A percentile compares a stretch with the other conserved stretches of the same genome.
These are phyloP conservation scores for Zalophus californianus DNA, from an alignment of 2,797 vertebrate genomes.

Conservation along the genomic window DNA sequence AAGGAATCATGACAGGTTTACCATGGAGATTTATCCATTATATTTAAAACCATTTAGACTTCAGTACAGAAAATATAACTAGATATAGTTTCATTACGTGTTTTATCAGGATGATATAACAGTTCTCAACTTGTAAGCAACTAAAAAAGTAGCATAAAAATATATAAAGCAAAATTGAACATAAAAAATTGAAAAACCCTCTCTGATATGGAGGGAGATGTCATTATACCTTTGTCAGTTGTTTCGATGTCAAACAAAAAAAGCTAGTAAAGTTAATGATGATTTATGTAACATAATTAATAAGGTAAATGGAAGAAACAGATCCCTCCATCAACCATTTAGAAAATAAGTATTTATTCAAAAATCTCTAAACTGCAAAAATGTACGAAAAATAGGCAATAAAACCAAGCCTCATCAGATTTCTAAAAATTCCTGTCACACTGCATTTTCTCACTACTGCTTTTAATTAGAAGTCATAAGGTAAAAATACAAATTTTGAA, in stretches of 20 bases:
- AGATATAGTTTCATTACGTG: neutral
- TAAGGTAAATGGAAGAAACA: neutral
- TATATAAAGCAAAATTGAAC: conserved; percentile 15
- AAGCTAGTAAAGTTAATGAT: neutral
- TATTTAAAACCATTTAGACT: neutral
- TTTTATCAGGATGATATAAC: neutral
- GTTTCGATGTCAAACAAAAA: neutral
- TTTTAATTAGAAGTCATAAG: neutral
- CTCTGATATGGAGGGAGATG: neutral
- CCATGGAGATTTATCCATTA: neutral
- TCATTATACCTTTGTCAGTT: neutral
- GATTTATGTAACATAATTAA: neutral
- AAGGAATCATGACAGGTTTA: neutral
- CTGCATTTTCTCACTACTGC: neutral
- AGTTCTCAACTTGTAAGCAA: neutral
- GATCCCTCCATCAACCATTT: neutral
- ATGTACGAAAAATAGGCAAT: neutral
- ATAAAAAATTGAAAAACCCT: neutral
- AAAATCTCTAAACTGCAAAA: neutral
- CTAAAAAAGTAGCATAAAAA: neutral
- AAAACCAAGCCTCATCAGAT: neutral
- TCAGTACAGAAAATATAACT: neutral
- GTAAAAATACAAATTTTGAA: neutral
- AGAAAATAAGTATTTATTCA: neutral
- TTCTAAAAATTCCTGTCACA: neutral